These are phyloP conservation scores for Rhinolophus ferrumequinum DNA, from an alignment of 2,113 vertebrate genomes.

Conservation along the genomic window DNA sequence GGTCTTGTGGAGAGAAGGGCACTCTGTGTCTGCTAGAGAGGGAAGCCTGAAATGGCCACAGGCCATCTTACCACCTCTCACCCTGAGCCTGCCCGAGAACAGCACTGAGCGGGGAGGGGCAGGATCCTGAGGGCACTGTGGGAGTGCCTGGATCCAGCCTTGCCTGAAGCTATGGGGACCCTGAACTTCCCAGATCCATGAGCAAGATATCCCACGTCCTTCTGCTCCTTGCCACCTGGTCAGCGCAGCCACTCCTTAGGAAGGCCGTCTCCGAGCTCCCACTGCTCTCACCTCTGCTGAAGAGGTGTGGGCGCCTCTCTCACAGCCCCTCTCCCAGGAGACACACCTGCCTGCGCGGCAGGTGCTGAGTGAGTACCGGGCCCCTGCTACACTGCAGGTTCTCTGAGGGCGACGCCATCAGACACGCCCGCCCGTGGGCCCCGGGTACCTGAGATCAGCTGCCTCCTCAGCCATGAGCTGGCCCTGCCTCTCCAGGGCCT, in stretches of 20 bases:
- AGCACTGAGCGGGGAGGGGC: neutral
- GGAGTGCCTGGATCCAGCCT: neutral
- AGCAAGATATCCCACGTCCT: neutral
- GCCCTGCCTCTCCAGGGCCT: slow-evolving; percentile 85
- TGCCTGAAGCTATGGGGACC: neutral
- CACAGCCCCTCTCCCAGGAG: neutral
- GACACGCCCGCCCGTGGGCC: neutral
- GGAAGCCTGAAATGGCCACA: neutral
- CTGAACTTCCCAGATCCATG: neutral
- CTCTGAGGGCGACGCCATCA: neutral
- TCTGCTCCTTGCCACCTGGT: neutral
- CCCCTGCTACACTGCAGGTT: no score
- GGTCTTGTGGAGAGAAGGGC: neutral
- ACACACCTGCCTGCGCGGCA: rapidly evolving
- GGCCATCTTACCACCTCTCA: neutral
- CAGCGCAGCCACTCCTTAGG: rapidly evolving
- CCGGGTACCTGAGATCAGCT: slow-evolving; percentile 87
- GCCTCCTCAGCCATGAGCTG: slow-evolving; percentile 85
- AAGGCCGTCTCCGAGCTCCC: neutral
- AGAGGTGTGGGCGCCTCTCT: neutral
- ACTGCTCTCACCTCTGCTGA: no score
- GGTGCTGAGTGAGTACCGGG: neutral
- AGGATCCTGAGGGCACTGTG: neutral
- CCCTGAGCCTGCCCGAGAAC: neutral
- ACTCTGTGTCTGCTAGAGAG: neutral